phyloP scores from a whole-genome alignment of 2,888 invertebrate species.

The Listrodromus nycthemerus region DNA sequence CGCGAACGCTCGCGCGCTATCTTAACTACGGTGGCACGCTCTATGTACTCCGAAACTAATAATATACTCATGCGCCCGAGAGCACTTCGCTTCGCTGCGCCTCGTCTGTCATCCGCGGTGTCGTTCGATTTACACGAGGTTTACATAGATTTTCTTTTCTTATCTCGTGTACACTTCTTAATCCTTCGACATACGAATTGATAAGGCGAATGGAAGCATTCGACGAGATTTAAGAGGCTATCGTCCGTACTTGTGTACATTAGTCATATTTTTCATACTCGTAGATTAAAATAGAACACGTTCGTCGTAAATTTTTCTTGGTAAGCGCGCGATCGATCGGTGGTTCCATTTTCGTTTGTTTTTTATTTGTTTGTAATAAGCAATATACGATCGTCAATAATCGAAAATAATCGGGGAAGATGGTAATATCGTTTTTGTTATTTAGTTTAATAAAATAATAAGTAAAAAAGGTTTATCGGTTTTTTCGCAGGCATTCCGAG shows the following conservation, averaged over 20 bases:
- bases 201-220: slow-evolving; percentile 1
- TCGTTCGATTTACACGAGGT: slow-evolving; percentile 49
- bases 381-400: neutral
- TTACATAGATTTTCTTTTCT: slow-evolving; percentile 54
- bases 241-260: neutral
- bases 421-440: neutral
- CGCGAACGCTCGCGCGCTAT: slow-evolving; percentile 54
- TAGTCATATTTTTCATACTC: slow-evolving; percentile 1
- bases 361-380: no score
- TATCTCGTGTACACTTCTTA: slow-evolving; percentile 51
- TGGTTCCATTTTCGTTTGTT: neutral
- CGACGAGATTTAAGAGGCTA: slow-evolving; percentile 4
- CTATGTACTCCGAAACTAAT: slow-evolving; percentile 67
- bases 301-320: neutral
- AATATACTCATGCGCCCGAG: slow-evolving; percentile 49
- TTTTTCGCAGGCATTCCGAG: neutral
- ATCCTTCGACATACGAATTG: slow-evolving; percentile 45
- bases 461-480: neutral
- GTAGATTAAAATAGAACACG: neutral
- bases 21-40: slow-evolving; percentile 70
- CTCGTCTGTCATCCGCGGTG: slow-evolving; percentile 54
- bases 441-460: neutral
- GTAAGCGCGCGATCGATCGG: neutral
- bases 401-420: neutral
- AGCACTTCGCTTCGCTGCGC: slow-evolving; percentile 42